Conservation (phyloP, 1,140 invertebrate species). For the Drosophila arizonae region DNA sequence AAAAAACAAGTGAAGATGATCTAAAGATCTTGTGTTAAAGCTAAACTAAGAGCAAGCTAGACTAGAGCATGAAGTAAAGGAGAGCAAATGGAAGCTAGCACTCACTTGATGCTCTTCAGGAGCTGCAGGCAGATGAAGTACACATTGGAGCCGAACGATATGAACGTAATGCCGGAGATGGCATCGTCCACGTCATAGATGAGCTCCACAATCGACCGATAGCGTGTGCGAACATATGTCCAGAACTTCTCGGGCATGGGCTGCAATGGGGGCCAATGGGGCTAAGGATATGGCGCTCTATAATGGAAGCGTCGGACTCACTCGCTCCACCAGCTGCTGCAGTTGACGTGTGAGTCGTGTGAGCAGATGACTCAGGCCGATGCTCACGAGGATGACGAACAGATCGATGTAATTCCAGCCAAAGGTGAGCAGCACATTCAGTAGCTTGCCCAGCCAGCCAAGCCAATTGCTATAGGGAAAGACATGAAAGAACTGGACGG, state of each 20-base stretch:
- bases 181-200: constrained; percentile 66
- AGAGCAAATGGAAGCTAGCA: not conserved
- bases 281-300: constrained; percentile 66
- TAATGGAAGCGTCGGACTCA: constrained; percentile 53
- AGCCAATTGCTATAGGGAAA: constrained; percentile 69
- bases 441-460: constrained; percentile 62
- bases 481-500: constrained; percentile 60
- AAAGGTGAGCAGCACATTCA: constrained; percentile 72
- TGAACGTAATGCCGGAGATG: constrained; percentile 67
- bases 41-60: too few relatives aligned
- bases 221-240: constrained; percentile 54
- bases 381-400: constrained; percentile 70
- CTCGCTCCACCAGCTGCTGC: constrained; percentile 18
- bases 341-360: constrained; percentile 42
- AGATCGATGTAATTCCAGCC: constrained; percentile 78
- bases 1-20: too few relatives aligned
- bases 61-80: too few relatives aligned
- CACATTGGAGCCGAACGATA: constrained; percentile 78
- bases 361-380: constrained; percentile 64
- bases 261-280: not conserved
- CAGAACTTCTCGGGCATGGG: constrained; percentile 67
- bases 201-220: constrained; percentile 68
- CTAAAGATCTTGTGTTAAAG: too few relatives aligned
- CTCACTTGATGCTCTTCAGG: constrained; percentile 76
- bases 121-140: constrained; percentile 79